Base-by-base conservation (phyloP, 64 coral and sea anemone species). In the Platygyra sinensis region DNA sequence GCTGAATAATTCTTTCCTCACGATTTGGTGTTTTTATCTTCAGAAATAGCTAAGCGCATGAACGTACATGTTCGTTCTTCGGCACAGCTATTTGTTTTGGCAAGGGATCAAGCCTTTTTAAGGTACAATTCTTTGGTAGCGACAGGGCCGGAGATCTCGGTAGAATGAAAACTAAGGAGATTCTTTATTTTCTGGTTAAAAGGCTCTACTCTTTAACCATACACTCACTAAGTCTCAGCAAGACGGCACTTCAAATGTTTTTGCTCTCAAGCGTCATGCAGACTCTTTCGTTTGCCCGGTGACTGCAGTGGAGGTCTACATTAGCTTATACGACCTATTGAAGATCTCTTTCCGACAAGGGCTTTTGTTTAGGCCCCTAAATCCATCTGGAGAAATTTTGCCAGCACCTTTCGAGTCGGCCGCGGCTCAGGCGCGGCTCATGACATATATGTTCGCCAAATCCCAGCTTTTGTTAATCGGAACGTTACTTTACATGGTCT, bases 51-150 rank as follows among this genome's bases (percentile, higher is more conserved):
- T 52, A 27, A 50, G 22, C 25, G 38, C 18, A 17, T 84, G 71
- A 82, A 83, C 73, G 18, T 32, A 61, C 50, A 82, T 4, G 52
- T 46, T 30, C 78, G 72, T 25, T 83, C 79, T 27, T 9, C 51
- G 52, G 13, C 90, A 38, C 52, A 46, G 20, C 19, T 72, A 32
- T 89, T 67, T 72, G 30, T 80, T 65, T 51, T 67, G 7, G 62
- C 76, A 67, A 38, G 60, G 32, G 87, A 89, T 60, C 51, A 89
- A 89, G 79, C 67, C 62, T 83, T 63, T 89, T 46, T 46, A 46
- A 46, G 42, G 7, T 46, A 46, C 42, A 46, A 46, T 46, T 46
- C 42, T 46, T 46, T 46, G 42, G 1, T 46, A 5, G 42, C 42
- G 42, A 46, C 42, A 46, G 42, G 42, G 42, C 42, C 42, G 42